Base-by-base conservation (phyloP, 2,113 vertebrate species). In the Limnothrissa miodon region DNA sequence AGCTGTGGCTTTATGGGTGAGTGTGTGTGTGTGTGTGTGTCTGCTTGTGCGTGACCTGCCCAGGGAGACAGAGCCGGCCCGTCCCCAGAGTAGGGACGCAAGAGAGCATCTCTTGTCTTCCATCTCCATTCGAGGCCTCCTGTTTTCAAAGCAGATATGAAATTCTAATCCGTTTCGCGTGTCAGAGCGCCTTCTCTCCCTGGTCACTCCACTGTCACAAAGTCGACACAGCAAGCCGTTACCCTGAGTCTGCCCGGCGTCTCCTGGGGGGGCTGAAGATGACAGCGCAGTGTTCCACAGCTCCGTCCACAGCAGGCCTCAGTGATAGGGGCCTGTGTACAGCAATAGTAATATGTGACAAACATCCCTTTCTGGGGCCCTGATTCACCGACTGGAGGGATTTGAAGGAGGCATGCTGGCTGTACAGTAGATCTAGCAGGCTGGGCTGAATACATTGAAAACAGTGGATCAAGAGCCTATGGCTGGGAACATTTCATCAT, bases 61-160 rank as follows among this genome's bases (percentile, higher is more conserved):
- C 33, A 17, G 66, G 29, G 29, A 74, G 66, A 70, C 25, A 70
- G 62, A 70, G 25, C 33, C 29, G 11, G 25, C 21, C 51, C 4
- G 51, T 56, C 51, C 51, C 51, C 66, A 36, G 25, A 13, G 59
- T n/a, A 29, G 59, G 25, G 2, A 0, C 59, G 11, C 59, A 33
- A n/a, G 11, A 66, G 25, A 66, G 59, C 25, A n/a, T 25, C 59
- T 66, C 59, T 29, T n/a, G n/a, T n/a, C n/a, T n/a, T n/a, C 59
- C 33, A 25, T 66, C 59, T 66, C 25, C 33, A 25, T 66, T 66
- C 29, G 25, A 11, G 25, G 59, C 59, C 59, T 33, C 59, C 59
- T 29, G 59, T 66, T 66, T 66, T 66, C 29, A 66, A 66, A 45
- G 44, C 79, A 70, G 83, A 53, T 53, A 39, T 70, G 70, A 82